Percentiles rank a stretch among this genome's conserved stretches.
Evolutionary conservation across 2,888 invertebrate genomes (phyloP).

Genomic region (Ptychoptera albimana): DNA sequence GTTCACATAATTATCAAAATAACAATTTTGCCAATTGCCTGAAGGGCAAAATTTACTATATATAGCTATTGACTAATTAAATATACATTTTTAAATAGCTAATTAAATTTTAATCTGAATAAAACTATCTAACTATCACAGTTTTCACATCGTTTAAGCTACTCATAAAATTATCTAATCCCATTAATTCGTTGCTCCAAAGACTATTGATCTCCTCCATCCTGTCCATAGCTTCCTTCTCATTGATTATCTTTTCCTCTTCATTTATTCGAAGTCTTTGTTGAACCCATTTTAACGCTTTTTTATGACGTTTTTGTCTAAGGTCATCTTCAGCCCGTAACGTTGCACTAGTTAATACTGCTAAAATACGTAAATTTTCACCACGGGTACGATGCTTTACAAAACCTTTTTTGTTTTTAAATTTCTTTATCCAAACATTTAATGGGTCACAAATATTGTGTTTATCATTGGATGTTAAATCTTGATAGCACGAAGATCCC

Average conservation of each 20-base stretch:
- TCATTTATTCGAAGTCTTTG: slow-evolving; percentile 23
- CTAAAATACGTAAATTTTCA: slow-evolving; percentile 38
- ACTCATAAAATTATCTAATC: slow-evolving; percentile 40
- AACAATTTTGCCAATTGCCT: too few species aligned
- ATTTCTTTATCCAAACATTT: slow-evolving; percentile 37
- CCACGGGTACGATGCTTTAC: slow-evolving; percentile 31
- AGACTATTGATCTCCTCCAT: slow-evolving; percentile 20
- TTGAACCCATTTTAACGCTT: slow-evolving; percentile 34
- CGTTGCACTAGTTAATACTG: slow-evolving; percentile 37
- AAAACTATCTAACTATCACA: slow-evolving; percentile 23
- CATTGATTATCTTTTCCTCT: slow-evolving; percentile 4
- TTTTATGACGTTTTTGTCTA: slow-evolving; percentile 36
- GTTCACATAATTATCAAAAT: background rate
- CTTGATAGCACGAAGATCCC: slow-evolving; percentile 3
- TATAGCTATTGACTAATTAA: too few species aligned
- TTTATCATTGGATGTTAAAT: background rate
- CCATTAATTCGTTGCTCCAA: slow-evolving; percentile 36
- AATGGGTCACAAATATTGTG: background rate
- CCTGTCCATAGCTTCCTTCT: slow-evolving; percentile 15
- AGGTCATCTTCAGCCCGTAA: slow-evolving; percentile 36
- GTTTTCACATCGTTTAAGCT: slow-evolving; percentile 32
- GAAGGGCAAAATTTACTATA: too few species aligned
- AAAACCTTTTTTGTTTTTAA: slow-evolving; percentile 35
- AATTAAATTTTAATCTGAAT: background rate
- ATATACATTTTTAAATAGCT: background rate